Evolutionary conservation across 2,113 vertebrate species (phyloP), one percentile per base, ranked within the genome.

Genomic region (Shinisaurus crocodilurus): DNA sequence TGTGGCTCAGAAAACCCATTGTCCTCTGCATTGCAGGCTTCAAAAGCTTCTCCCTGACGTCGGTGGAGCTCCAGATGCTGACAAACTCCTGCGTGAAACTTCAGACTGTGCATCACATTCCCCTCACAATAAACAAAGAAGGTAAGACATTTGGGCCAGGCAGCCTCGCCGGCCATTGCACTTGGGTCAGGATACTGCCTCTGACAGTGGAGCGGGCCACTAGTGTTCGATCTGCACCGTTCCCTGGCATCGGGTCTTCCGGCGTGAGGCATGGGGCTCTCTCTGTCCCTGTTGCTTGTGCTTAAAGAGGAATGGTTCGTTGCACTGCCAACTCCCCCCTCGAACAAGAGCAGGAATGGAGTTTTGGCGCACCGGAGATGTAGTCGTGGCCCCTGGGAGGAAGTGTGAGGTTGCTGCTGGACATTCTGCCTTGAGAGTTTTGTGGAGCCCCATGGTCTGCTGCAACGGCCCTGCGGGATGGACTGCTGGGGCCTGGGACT

Each of bases 51-150:
- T 98, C 98, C 0, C 95, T 99, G 93, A 98, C 98, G 0, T 99
- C 99, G 0, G 97, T 99, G 97, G 99, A 99, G 96, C 97, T 99
- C 91, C 99, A 99, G 90, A 99, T 99, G 98, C 96, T 99, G 96
- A 99, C 99, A 90, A 99, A 97, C 94, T 99, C 99, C 0, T 99
- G 99, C 57, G 97, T 99, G 95, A 99, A 99, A 92, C 98, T 99
- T 48, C 99, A 99, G 96, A 99, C 99, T 0, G 99, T 99, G 76
- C 99, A 99, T 93, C 98, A 97, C 54, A 98, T 99, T 85, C 99
- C 99, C 1, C 98, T 99, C 80, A 99, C 98, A 70, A 96, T 98
- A 93, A 99, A 98, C 92, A 99, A 98, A 93, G 99, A 99, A 97
- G 99, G 99, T 99, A 89, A 94, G 95, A 9, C 60, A 37, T 25